Percentiles rank a stretch among this genome's conserved stretches.
Evolutionary conservation across 2,113 vertebrate genomes (phyloP).

Genomic region (Antigone vipio): DNA sequence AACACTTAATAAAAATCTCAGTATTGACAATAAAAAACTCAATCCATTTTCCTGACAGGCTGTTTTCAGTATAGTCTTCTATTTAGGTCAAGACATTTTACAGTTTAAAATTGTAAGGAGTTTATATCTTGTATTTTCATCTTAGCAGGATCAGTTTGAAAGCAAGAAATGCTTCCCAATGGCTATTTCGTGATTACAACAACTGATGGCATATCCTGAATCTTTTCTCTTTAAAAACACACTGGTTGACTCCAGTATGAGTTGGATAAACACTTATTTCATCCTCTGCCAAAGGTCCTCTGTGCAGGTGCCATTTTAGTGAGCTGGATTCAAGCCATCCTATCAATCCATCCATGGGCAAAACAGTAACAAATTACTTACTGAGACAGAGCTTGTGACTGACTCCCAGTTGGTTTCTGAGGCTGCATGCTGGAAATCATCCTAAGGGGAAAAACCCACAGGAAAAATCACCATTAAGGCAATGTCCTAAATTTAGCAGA

Average conservation of each 20-base stretch:
- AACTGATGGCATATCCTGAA: neutral
- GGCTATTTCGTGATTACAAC: neutral
- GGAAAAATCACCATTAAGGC: neutral
- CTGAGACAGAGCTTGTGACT: slow-evolving; percentile 80
- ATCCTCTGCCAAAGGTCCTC: neutral
- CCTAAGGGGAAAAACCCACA: slow-evolving; percentile 69
- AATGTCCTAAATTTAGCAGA: neutral
- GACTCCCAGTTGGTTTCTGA: slow-evolving; percentile 85
- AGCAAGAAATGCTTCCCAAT: neutral
- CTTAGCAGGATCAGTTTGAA: neutral
- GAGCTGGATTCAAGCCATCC: neutral
- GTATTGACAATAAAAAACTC: neutral
- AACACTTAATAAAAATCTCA: neutral
- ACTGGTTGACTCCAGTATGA: neutral
- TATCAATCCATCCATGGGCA: neutral
- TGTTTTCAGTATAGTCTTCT: neutral
- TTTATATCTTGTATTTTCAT: neutral
- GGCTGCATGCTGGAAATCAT: slow-evolving; percentile 75
- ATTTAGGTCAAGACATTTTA: neutral
- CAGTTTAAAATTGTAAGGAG: neutral
- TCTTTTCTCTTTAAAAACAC: neutral
- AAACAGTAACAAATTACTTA: slow-evolving; percentile 71
- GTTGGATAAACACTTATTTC: neutral
- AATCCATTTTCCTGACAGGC: neutral
- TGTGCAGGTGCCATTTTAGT: neutral